These are phyloP conservation scores for Muscina levida DNA, from an alignment of 2,888 invertebrate genomes.

Conservation along the genomic window DNA sequence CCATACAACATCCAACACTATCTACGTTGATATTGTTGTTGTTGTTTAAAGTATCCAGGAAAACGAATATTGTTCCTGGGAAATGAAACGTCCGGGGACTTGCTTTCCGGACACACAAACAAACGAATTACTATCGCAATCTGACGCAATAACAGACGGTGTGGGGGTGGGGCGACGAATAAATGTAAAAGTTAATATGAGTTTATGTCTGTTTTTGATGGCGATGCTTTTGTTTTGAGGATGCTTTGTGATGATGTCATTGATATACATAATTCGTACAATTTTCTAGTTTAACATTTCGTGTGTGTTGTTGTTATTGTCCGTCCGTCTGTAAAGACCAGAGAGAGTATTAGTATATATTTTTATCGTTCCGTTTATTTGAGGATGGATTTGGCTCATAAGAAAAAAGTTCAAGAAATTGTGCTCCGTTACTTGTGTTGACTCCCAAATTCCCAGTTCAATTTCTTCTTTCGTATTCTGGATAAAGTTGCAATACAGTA, in stretches of 20 bases:
- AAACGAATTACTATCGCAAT: too few species aligned
- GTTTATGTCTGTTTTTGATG: constrained; percentile 40
- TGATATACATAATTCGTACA: constrained; percentile 20
- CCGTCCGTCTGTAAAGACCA: neutral
- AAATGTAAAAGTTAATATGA: constrained; percentile 34
- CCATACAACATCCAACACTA: too few species aligned
- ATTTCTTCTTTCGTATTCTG: constrained; percentile 32
- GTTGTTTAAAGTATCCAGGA: too few species aligned
- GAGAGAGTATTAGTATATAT: constrained; percentile 13
- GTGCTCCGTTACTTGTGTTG: constrained; percentile 36
- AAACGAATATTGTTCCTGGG: too few species aligned
- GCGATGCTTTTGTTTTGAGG: constrained; percentile 17
- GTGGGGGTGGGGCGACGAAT: too few species aligned
- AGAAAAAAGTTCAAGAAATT: constrained; percentile 30
- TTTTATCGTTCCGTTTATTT: constrained; percentile 42
- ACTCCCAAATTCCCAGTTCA: constrained; percentile 45
- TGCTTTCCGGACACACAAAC: too few species aligned
- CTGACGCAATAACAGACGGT: too few species aligned
- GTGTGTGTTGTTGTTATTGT: too few species aligned
- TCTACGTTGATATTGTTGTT: too few species aligned
- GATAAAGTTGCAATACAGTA: constrained; percentile 19
- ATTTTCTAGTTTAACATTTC: constrained; percentile 17
- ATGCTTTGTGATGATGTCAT: constrained; percentile 39
- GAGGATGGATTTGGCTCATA: constrained; percentile 36
- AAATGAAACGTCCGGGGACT: too few species aligned